Evolutionary conservation across 2,888 invertebrate species (phyloP).

Genomic region (Conomelus anceps): DNA sequence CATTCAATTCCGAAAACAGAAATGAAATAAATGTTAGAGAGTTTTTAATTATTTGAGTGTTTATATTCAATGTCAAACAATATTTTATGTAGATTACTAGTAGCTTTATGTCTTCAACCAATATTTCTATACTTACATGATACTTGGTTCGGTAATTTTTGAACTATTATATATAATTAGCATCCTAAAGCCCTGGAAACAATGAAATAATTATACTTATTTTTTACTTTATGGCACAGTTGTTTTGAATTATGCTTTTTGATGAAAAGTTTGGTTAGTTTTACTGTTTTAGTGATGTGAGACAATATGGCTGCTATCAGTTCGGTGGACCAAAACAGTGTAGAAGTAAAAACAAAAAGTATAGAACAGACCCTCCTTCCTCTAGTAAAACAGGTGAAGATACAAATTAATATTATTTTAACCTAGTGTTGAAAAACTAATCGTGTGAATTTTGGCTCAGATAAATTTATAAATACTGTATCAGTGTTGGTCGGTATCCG

Average conservation of each 20-base stretch:
- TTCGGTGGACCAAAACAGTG: constrained; percentile 36
- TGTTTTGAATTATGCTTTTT: neutral
- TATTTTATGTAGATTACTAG: no score
- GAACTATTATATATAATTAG: no score
- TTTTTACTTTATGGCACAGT: no score
- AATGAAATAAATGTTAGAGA: no score
- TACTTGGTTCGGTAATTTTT: no score
- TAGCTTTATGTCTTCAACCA: no score
- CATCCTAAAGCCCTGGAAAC: no score
- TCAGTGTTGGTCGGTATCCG: neutral
- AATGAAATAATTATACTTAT: no score
- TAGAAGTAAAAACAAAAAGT: constrained; percentile 88
- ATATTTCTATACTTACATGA: no score
- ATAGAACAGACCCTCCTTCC: constrained; percentile 91
- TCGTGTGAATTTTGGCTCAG: neutral
- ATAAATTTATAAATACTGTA: neutral
- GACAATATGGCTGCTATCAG: constrained; percentile 29
- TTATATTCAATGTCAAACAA: no score
- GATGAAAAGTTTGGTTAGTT: neutral
- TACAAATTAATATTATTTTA: neutral
- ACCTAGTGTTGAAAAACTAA: neutral
- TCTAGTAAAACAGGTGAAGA: constrained; percentile 84
- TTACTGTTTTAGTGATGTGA: neutral
- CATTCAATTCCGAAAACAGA: no score
- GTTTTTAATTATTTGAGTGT: no score